Evolutionary conservation across 35 echinoderm and acorn worm species (phyloP).

Genomic region (Ophioderma brevispina): DNA sequence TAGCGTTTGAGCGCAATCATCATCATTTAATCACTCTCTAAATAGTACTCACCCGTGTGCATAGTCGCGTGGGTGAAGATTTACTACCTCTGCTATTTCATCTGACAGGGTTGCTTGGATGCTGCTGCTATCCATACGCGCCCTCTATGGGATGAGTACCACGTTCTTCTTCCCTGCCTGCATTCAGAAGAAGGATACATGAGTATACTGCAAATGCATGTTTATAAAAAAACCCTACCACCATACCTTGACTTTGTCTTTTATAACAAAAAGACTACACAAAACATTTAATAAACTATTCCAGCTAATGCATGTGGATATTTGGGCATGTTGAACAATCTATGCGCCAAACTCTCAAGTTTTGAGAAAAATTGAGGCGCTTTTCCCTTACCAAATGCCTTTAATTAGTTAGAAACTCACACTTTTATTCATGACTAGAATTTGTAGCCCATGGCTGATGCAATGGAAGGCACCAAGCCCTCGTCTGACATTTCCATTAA

Average conservation of each 20-base stretch:
- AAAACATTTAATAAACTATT: neutral
- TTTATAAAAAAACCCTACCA: no score
- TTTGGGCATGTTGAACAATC: neutral
- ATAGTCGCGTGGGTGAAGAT: slow-evolving; percentile 45
- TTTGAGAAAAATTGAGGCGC: neutral
- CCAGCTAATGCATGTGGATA: neutral
- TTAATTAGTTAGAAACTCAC: slow-evolving; percentile 32
- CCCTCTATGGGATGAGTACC: slow-evolving; percentile 96
- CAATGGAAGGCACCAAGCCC: slow-evolving; percentile 86
- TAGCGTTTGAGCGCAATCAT: no score
- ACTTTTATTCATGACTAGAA: slow-evolving; percentile 85
- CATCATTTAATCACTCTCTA: no score
- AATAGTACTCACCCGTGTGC: slow-evolving; percentile 31
- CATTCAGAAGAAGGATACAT: neutral
- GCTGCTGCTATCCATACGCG: slow-evolving; percentile 93
- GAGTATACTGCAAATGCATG: neutral
- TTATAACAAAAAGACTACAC: neutral
- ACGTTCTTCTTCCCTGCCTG: slow-evolving; percentile 97
- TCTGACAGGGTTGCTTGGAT: slow-evolving; percentile 76
- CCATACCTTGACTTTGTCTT: no score
- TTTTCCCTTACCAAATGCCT: neutral
- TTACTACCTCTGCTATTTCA: slow-evolving; percentile 69
- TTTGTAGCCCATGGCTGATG: slow-evolving; percentile 97
- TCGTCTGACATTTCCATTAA: slow-evolving; percentile 92
- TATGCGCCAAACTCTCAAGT: neutral